Evolutionary conservation across 2,113 vertebrate genomes (phyloP), one percentile per base, ranked within the genome.

Genomic region (Colistium nudipinnis): DNA sequence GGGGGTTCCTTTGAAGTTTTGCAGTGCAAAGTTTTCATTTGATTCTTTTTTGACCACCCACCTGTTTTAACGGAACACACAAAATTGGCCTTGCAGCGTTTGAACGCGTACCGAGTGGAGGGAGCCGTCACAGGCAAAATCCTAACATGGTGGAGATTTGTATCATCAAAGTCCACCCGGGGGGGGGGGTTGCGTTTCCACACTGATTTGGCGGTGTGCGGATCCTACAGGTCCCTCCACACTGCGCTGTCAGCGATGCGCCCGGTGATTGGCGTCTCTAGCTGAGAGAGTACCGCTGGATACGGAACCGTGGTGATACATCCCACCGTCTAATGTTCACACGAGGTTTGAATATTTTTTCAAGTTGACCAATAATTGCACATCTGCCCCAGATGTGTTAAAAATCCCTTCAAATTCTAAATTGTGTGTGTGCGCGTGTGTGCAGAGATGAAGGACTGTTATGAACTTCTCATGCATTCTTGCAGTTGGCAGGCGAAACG

Each of bases 1-100:
- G n/a, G n/a, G n/a, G n/a, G n/a, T 28, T 76, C 70, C 83, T 89
- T 89, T 90, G 83, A 90, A 89, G 85, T 87, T 80, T n/a, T 66
- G 28, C 24, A 1, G 31, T 49, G 36, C 49, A 2, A 30, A 44
- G 0, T 30, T 43, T 30, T 35, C 35, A 13, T 24, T 24, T 22
- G 36, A 25, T 43, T 62, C 73, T 57, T 51, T 31, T 30, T 43
- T 36, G 2, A 10, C 12, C 12, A 9, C 3, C 10, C 33, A 70
- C 44, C 47, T 75, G n/a, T 69, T 66, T 67, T 66, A 57, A 56
- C 70, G 81, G 10, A 13, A 78, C 71, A 51, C 48, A 62, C 30
- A 71, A 83, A 80, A 59, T 87, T 83, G 61, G 38, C 68, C 54
- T 53, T 62, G 57, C 63, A 69, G 43, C 68, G 74, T 88, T 88